phyloP scores from a whole-genome alignment of 1,140 invertebrate species.

The Belonocnema kinseyi region DNA sequence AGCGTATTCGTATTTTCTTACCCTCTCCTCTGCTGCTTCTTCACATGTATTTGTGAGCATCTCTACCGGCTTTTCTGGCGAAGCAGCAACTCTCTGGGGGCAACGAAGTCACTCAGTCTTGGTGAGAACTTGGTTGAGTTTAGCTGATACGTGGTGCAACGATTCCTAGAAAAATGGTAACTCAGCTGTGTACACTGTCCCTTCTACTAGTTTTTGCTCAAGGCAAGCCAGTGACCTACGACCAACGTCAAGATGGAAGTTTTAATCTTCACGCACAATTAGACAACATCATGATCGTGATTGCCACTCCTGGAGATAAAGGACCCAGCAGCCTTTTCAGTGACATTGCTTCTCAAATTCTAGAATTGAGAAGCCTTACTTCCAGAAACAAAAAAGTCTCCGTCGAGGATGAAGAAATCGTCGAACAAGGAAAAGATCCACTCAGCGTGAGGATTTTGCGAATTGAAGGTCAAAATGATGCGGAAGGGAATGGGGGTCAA shows the following conservation, averaged over 20 bases:
- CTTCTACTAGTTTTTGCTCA: not conserved
- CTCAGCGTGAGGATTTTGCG: slow-evolving; percentile 53
- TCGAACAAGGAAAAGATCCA: slow-evolving; percentile 50
- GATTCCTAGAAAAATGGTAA: not conserved
- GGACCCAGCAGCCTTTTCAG: slow-evolving; percentile 38
- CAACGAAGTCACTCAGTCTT: slow-evolving; percentile 42
- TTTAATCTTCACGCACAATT: slow-evolving; percentile 70
- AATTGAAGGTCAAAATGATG: slow-evolving; percentile 39
- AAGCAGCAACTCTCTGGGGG: slow-evolving; percentile 31
- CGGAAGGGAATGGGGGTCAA: slow-evolving; percentile 29
- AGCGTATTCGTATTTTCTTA: slow-evolving; percentile 31
- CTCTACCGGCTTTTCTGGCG: slow-evolving; percentile 4
- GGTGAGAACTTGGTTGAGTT: slow-evolving; percentile 42
- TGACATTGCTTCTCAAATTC: slow-evolving; percentile 44
- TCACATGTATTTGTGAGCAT: slow-evolving; percentile 38
- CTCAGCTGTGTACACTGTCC: not conserved
- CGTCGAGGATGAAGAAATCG: slow-evolving; percentile 38
- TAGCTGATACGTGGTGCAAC: slow-evolving; percentile 30
- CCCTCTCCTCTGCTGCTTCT: slow-evolving; percentile 39
- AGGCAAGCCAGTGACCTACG: slow-evolving; percentile 59
- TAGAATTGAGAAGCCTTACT: slow-evolving; percentile 43
- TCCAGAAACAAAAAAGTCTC: slow-evolving; percentile 34
- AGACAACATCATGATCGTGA: slow-evolving; percentile 70
- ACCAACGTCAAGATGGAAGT: slow-evolving; percentile 73
- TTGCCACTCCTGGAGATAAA: slow-evolving; percentile 50